These are phyloP conservation scores for Uromys caudimaculatus DNA, from an alignment of 2,797 vertebrate genomes.

Conservation along the genomic window DNA sequence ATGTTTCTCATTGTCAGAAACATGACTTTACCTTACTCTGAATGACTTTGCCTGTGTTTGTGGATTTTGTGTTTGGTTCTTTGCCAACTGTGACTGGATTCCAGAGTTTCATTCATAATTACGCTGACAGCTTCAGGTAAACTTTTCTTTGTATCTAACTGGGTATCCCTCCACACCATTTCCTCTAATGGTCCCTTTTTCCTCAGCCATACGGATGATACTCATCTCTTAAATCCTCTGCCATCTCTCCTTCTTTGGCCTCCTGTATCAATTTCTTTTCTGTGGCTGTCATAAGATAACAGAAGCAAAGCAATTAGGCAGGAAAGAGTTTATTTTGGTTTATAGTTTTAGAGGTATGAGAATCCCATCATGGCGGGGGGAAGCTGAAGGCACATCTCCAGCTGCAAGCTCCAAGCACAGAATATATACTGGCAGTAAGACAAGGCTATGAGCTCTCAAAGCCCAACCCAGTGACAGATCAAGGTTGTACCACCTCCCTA, in stretches of 20 bases:
- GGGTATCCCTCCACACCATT: background rate
- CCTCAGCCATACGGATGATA: background rate
- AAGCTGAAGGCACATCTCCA: too few relatives aligned
- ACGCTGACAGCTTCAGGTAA: background rate
- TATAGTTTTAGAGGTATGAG: background rate
- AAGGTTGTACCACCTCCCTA: background rate
- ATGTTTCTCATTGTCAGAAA: background rate
- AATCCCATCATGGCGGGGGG: too few relatives aligned
- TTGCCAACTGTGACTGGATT: conserved; percentile 6
- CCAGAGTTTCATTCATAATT: background rate
- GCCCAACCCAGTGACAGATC: background rate
- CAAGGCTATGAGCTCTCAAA: background rate
- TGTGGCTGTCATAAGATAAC: background rate
- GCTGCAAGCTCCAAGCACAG: background rate
- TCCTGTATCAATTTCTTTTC: background rate
- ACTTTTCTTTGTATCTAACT: background rate
- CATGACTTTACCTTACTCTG: background rate
- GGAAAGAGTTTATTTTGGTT: background rate
- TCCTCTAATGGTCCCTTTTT: background rate
- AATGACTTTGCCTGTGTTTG: background rate
- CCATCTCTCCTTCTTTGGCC: background rate
- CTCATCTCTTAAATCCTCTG: background rate
- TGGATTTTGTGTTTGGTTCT: background rate
- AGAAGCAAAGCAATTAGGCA: background rate
- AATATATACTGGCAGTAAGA: background rate